Conservation (phyloP, 2,113 vertebrate genomes). For the Edolisoma coerulescens region DNA sequence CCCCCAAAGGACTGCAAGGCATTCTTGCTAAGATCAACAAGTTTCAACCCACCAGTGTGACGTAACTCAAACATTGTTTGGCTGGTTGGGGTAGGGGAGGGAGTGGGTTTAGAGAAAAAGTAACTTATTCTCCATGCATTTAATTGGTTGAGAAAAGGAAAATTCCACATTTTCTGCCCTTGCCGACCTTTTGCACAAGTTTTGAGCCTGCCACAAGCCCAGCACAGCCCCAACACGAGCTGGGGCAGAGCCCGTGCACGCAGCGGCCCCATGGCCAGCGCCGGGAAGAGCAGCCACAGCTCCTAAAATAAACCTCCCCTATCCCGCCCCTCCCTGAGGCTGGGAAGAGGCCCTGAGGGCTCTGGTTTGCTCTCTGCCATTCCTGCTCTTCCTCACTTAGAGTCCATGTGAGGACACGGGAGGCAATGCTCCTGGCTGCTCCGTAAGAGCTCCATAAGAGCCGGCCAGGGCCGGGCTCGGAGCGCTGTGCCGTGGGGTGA, state of each 20-base stretch:
- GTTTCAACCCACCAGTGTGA: background rate
- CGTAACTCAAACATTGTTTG: background rate
- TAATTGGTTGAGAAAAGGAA: background rate
- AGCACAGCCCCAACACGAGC: fast-evolving
- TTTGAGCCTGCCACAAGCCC: background rate
- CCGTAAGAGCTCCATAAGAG: fast-evolving
- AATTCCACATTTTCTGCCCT: background rate
- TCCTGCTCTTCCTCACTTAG: background rate
- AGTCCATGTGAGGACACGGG: fast-evolving
- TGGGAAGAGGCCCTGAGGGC: background rate
- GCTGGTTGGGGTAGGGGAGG: background rate
- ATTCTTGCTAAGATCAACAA: background rate
- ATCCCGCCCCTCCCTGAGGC: background rate
- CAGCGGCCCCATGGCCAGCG: background rate
- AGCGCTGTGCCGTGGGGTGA: fast-evolving
- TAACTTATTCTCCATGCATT: background rate
- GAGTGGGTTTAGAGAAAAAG: background rate
- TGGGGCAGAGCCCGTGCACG: background rate
- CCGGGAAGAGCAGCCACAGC: background rate
- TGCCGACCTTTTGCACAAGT: background rate
- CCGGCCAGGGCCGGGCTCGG: background rate
- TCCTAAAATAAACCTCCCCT: background rate
- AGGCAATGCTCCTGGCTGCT: background rate
- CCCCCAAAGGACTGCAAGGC: background rate
- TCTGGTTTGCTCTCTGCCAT: background rate